These are phyloP conservation scores for Schizotus pectinicornis DNA, from an alignment of 2,888 invertebrate species.

Conservation along the genomic window DNA sequence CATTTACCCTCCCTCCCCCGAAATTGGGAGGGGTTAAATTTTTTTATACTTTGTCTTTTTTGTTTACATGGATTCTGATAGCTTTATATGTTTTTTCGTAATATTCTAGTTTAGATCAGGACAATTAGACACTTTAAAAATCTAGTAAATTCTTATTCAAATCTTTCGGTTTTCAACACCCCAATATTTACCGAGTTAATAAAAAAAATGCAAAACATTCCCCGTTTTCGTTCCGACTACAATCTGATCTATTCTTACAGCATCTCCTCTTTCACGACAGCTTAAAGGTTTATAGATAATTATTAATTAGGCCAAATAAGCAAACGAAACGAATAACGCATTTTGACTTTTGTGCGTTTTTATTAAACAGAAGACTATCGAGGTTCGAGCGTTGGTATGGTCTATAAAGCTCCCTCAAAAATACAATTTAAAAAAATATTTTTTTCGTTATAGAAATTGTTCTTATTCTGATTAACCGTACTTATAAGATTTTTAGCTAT, in stretches of 20 bases:
- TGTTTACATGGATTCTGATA: background rate
- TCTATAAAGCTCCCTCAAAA: too few species aligned
- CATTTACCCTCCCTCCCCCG: too few species aligned
- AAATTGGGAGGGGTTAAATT: too few species aligned
- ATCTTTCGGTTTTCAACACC: background rate
- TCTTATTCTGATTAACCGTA: too few species aligned
- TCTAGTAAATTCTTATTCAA: background rate
- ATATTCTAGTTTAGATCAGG: background rate
- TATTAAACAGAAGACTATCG: too few species aligned
- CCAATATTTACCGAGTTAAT: background rate
- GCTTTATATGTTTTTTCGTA: background rate
- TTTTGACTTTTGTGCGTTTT: constrained; percentile 5
- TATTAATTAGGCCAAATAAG: too few species aligned
- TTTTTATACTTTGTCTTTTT: background rate
- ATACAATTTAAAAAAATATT: too few species aligned
- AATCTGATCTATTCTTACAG: background rate
- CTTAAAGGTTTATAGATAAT: too few species aligned
- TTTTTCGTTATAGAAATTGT: too few species aligned
- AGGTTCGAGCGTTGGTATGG: too few species aligned
- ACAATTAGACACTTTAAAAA: background rate
- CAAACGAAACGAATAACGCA: background rate
- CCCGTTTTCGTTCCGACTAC: background rate
- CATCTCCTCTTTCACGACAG: too few species aligned
- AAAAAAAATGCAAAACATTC: background rate
- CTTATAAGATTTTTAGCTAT: too few species aligned